phyloP scores from a whole-genome alignment of 1,140 invertebrate genomes.

The Leptopilina clavipes region DNA sequence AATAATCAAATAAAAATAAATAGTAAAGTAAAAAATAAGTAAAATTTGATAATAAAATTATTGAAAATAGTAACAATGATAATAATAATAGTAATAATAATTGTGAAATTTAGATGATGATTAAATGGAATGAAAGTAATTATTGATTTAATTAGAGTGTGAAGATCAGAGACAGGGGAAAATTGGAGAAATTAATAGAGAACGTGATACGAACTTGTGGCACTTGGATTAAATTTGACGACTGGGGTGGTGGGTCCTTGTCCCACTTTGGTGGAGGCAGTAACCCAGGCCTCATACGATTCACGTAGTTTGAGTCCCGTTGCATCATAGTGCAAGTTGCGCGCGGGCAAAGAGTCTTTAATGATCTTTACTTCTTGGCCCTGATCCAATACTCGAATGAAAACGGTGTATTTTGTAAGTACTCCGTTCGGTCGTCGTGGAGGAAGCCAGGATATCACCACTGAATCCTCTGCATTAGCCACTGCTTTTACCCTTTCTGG shows the following conservation, averaged over 20 bases:
- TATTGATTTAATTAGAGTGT: slow-evolving; percentile 14
- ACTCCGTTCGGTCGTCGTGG: slow-evolving; percentile 83
- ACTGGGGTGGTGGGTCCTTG: slow-evolving; percentile 77
- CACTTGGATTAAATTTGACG: slow-evolving; percentile 74
- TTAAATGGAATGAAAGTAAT: not conserved
- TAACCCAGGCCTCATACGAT: slow-evolving; percentile 81
- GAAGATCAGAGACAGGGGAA: not conserved
- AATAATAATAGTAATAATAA: not conserved
- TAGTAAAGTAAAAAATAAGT: too few species aligned
- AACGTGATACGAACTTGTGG: slow-evolving; percentile 62
- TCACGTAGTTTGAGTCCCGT: slow-evolving; percentile 76
- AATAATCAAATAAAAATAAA: too few species aligned
- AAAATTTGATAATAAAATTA: too few species aligned
- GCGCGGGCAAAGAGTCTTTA: slow-evolving; percentile 70
- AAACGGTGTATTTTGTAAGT: slow-evolving; percentile 85
- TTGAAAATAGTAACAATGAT: too few species aligned
- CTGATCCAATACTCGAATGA: slow-evolving; percentile 78
- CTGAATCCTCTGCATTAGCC: slow-evolving; percentile 79
- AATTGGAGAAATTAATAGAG: not conserved
- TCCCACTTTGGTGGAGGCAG: slow-evolving; percentile 78
- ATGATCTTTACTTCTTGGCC: slow-evolving; percentile 74
- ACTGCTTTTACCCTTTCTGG: slow-evolving; percentile 86
- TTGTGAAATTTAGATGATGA: slow-evolving; percentile 12
- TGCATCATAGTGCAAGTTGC: slow-evolving; percentile 76
- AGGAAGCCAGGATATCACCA: slow-evolving; percentile 87